Conservation (phyloP, 2,888 invertebrate species). For the Plagodis dolabraria region DNA sequence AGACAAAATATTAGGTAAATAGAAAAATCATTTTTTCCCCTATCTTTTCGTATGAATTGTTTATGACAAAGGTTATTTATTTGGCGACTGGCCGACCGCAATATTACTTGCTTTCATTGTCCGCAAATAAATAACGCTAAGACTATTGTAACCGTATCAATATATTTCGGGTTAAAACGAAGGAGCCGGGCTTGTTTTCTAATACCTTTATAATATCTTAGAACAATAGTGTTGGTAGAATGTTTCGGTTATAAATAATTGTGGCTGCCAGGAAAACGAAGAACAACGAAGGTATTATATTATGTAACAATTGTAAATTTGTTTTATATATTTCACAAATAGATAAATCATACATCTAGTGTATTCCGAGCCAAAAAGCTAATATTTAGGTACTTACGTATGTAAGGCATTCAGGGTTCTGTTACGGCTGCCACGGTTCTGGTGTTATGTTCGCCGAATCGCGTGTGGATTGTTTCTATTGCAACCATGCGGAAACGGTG, state of each 20-base stretch:
- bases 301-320: no score
- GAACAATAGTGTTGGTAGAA: not conserved
- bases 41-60: slow-evolving; percentile 29
- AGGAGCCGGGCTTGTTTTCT: slow-evolving; percentile 16
- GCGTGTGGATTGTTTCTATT: no score
- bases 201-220: slow-evolving; percentile 10
- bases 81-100: slow-evolving; percentile 27
- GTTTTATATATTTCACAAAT: no score
- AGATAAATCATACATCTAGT: no score
- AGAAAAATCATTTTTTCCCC: slow-evolving; percentile 34
- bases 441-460: no score
- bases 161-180: slow-evolving; percentile 32
- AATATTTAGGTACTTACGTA: no score
- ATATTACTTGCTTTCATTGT: slow-evolving; percentile 45
- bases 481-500: no score
- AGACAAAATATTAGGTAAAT: slow-evolving; percentile 33
- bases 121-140: slow-evolving; percentile 43
- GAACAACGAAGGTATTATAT: no score
- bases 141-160: slow-evolving; percentile 51
- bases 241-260: not conserved
- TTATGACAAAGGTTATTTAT: slow-evolving; percentile 47
- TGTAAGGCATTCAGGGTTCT: no score
- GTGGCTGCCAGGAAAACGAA: not conserved
- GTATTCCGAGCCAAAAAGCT: no score
- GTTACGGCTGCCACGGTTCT: no score